Evolutionary conservation across 2,797 vertebrate genomes (phyloP).

Genomic region (Potorous gilbertii): DNA sequence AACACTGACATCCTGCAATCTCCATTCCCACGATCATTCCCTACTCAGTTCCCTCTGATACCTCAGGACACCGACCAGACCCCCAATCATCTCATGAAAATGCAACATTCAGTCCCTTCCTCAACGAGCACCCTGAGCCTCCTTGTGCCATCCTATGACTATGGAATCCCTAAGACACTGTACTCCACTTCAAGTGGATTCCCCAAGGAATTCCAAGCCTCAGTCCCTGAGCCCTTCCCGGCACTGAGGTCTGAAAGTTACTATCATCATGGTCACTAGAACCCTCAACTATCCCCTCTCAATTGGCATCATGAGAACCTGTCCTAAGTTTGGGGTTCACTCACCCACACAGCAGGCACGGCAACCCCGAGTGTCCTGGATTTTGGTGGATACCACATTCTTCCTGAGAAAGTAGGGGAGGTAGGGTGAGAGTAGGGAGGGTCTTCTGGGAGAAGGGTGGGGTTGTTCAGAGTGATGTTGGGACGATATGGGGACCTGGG

Average conservation of each 20-base stretch:
- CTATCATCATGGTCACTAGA: background rate
- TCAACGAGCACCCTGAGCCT: background rate
- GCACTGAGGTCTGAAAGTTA: background rate
- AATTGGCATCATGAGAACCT: background rate
- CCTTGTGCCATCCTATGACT: background rate
- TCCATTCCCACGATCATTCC: background rate
- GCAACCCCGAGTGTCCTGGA: constrained; percentile 95
- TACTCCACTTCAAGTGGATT: background rate
- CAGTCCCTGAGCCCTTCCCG: background rate
- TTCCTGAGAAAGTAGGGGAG: constrained; percentile 84
- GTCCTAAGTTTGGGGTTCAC: constrained; percentile 44
- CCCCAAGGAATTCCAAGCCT: background rate
- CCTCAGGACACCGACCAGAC: no score
- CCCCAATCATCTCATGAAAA: background rate
- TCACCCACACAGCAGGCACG: constrained; percentile 92
- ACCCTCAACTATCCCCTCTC: background rate
- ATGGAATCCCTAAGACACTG: background rate
- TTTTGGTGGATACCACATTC: constrained; percentile 89
- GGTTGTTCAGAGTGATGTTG: background rate
- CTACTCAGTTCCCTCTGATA: background rate
- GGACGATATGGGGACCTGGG: constrained; percentile 83
- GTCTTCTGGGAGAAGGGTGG: background rate
- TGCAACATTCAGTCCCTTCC: background rate
- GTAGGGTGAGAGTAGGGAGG: background rate
- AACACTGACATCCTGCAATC: background rate